Evolutionary conservation across 1,140 invertebrate species (phyloP).

Genomic region (Pararge aegeria): DNA sequence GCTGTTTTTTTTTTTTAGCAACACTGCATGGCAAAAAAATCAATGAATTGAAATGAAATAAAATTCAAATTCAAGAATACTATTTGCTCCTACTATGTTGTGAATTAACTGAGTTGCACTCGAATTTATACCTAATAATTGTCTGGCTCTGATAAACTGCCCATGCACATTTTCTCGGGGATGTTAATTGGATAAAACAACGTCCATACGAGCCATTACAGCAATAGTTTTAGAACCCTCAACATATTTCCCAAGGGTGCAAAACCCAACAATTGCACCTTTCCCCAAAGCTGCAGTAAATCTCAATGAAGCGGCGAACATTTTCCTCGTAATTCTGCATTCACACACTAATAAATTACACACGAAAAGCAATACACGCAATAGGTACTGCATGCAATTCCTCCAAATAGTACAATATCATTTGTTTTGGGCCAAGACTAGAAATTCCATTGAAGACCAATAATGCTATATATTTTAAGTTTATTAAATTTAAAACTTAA

Average conservation of each 20-base stretch:
- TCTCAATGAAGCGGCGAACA: conserved; percentile 56
- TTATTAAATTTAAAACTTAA: too few relatives aligned
- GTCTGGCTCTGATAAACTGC: neutral
- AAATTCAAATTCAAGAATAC: too few relatives aligned
- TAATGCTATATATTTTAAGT: too few relatives aligned
- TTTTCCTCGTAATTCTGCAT: conserved; percentile 41
- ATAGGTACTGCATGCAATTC: neutral
- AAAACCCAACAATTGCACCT: conserved; percentile 51
- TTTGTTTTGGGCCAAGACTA: neutral
- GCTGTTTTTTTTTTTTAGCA: too few relatives aligned
- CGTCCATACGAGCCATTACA: conserved; percentile 14
- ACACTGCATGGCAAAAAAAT: too few relatives aligned
- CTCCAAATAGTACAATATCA: neutral
- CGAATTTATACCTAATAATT: too few relatives aligned
- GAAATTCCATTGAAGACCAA: too few relatives aligned
- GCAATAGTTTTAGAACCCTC: conserved; percentile 20
- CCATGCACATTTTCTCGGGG: conserved; percentile 1
- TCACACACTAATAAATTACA: conserved; percentile 48
- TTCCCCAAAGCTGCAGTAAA: conserved; percentile 53
- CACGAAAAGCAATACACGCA: conserved; percentile 26
- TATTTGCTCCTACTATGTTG: too few relatives aligned
- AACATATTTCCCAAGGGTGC: conserved; percentile 55
- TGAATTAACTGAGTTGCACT: too few relatives aligned
- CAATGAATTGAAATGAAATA: too few relatives aligned
- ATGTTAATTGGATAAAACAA: conserved; percentile 13